These are phyloP conservation scores for Thymelicus sylvestris DNA, from an alignment of 2,888 invertebrate species.

Conservation along the genomic window DNA sequence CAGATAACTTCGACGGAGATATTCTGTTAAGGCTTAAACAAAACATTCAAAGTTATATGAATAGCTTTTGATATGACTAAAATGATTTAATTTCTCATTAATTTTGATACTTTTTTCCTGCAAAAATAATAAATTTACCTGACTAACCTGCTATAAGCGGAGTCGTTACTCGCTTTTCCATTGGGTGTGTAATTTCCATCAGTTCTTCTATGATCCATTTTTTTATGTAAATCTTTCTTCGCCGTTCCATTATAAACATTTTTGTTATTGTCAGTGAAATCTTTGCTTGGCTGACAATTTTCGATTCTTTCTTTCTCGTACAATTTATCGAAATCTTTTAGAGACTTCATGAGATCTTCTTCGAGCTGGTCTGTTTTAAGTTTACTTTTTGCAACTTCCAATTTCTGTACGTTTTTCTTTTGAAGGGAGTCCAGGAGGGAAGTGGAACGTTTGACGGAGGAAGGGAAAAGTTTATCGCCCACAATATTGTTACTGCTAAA, in stretches of 20 bases:
- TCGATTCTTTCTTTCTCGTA: slow-evolving; percentile 74
- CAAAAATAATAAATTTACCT: slow-evolving; percentile 57
- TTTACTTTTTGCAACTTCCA: slow-evolving; percentile 68
- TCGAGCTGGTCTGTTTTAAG: slow-evolving; percentile 78
- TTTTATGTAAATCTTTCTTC: slow-evolving; percentile 62
- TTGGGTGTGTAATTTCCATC: slow-evolving; percentile 73
- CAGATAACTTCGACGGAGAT: slow-evolving; percentile 77
- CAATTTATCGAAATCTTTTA: slow-evolving; percentile 80
- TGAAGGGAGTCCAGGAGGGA: slow-evolving; percentile 83
- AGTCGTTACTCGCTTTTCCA: slow-evolving; percentile 85
- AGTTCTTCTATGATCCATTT: slow-evolving; percentile 66
- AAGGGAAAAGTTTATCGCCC: slow-evolving; percentile 76
- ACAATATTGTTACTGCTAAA: slow-evolving; percentile 83
- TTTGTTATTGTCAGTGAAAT: slow-evolving; percentile 54
- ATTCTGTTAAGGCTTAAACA: slow-evolving; percentile 71
- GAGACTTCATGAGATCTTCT: slow-evolving; percentile 79
- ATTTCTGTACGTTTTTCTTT: slow-evolving; percentile 66
- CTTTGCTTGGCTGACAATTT: slow-evolving; percentile 58
- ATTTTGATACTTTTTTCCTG: background rate
- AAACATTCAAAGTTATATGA: background rate
- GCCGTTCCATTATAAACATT: slow-evolving; percentile 57
- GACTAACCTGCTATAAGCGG: slow-evolving; percentile 94
- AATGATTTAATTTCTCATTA: background rate
- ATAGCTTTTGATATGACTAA: background rate
- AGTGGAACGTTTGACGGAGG: slow-evolving; percentile 83